phyloP scores from a whole-genome alignment of 1,140 invertebrate genomes.

The Thaumetopoea pityocampa region DNA sequence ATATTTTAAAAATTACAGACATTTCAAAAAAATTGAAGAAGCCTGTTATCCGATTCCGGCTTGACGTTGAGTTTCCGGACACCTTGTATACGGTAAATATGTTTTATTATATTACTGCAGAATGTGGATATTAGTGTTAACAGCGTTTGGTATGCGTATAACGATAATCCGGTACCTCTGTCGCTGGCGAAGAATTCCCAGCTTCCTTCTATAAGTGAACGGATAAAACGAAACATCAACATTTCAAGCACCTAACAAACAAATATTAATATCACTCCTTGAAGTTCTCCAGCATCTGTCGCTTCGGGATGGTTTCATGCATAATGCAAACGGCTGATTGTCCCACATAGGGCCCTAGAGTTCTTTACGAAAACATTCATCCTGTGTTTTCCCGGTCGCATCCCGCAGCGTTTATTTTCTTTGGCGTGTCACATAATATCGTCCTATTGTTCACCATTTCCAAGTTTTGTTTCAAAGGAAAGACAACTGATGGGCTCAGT shows the following conservation, averaged over 20 bases:
- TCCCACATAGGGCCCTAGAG: constrained; percentile 41
- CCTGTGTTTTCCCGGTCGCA: constrained; percentile 36
- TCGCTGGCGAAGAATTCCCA: too few relatives aligned
- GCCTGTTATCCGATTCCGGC: too few relatives aligned
- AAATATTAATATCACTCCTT: constrained; percentile 52
- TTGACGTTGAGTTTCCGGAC: too few relatives aligned
- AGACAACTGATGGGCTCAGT: too few relatives aligned
- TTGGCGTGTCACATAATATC: constrained; percentile 29
- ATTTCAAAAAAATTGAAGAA: too few relatives aligned
- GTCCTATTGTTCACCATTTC: constrained; percentile 10
- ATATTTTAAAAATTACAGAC: too few relatives aligned
- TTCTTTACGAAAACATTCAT: constrained; percentile 48
- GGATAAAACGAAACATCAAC: constrained; percentile 12
- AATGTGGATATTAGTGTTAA: too few relatives aligned
- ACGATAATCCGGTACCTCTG: too few relatives aligned
- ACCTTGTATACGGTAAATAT: too few relatives aligned
- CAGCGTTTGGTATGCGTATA: too few relatives aligned
- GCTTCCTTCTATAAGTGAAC: background rate
- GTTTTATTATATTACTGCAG: too few relatives aligned
- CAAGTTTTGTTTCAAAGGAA: constrained; percentile 3
- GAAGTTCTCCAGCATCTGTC: constrained; percentile 44
- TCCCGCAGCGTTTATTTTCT: constrained; percentile 33
- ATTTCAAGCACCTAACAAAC: constrained; percentile 26
- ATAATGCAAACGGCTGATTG: constrained; percentile 60
- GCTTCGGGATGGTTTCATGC: constrained; percentile 50